Conservation (phyloP, 2,888 invertebrate genomes). For the Dusona sp. region DNA sequence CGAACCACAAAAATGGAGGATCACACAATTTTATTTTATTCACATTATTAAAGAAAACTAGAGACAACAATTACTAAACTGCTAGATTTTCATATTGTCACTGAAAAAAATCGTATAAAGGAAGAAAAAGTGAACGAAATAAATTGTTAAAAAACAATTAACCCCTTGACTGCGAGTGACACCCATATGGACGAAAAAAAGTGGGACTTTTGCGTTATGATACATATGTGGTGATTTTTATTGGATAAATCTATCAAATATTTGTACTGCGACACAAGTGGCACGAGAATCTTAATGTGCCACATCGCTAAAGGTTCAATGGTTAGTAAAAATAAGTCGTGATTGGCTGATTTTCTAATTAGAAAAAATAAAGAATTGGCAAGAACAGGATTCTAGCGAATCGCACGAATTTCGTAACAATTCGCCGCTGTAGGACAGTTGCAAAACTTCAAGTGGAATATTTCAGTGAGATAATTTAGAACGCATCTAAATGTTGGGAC, state of each 20-base stretch:
- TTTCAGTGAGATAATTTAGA: slow-evolving; percentile 66
- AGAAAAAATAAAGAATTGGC: neutral
- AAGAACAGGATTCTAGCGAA: neutral
- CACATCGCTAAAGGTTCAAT: too few species aligned
- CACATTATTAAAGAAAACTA: too few species aligned
- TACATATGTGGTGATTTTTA: too few species aligned
- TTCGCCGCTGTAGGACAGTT: slow-evolving; percentile 40
- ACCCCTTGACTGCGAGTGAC: too few species aligned
- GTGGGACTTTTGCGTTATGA: too few species aligned
- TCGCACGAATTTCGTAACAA: slow-evolving; percentile 24
- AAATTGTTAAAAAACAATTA: neutral
- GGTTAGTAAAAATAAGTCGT: neutral
- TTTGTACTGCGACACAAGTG: too few species aligned
- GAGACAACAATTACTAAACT: too few species aligned
- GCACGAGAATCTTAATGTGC: too few species aligned
- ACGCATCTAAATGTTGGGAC: slow-evolving; percentile 67
- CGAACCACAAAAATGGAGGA: too few species aligned
- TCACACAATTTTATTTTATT: too few species aligned
- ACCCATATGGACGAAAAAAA: too few species aligned
- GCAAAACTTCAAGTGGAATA: slow-evolving; percentile 51
- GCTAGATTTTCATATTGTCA: neutral
- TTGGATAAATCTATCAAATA: too few species aligned
- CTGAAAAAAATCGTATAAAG: neutral
- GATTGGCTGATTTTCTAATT: neutral
- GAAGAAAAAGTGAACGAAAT: neutral